Evolutionary conservation across 2,888 invertebrate genomes (phyloP).

Genomic region (Polymixis flavicincta): DNA sequence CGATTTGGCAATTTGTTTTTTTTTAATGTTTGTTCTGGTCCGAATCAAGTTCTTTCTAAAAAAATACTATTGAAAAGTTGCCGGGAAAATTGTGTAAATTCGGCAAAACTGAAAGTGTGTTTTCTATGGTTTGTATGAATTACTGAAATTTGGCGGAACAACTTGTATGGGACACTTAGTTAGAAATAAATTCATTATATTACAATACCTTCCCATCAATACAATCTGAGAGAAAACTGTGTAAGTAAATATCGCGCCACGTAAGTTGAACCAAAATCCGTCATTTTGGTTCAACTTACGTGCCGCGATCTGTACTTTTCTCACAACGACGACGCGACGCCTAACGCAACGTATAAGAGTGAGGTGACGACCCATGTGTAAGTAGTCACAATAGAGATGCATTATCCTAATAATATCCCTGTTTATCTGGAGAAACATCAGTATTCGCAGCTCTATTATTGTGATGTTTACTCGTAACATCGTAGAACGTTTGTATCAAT

Average conservation of each 20-base stretch:
- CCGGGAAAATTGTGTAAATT: too few species aligned
- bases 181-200: background rate
- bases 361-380: constrained; percentile 62
- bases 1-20: too few species aligned
- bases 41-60: too few species aligned
- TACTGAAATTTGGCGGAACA: too few species aligned
- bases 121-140: too few species aligned
- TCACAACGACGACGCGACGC: constrained; percentile 37
- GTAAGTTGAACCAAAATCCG: too few species aligned
- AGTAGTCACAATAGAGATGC: constrained; percentile 73
- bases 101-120: too few species aligned
- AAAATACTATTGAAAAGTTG: too few species aligned
- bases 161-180: too few species aligned
- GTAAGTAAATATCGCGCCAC: background rate
- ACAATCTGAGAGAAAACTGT: constrained; percentile 31
- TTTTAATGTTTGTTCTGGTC: too few species aligned
- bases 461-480: constrained; percentile 14
- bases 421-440: constrained; percentile 66
- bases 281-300: too few species aligned
- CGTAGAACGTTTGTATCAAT: background rate
- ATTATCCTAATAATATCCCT: constrained; percentile 79
- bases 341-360: constrained; percentile 64
- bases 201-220: background rate
- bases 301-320: constrained; percentile 21
- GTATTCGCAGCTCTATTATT: constrained; percentile 67